phyloP scores from a whole-genome alignment of 2,888 invertebrate genomes.

The Cryptocheilus praepositus region DNA sequence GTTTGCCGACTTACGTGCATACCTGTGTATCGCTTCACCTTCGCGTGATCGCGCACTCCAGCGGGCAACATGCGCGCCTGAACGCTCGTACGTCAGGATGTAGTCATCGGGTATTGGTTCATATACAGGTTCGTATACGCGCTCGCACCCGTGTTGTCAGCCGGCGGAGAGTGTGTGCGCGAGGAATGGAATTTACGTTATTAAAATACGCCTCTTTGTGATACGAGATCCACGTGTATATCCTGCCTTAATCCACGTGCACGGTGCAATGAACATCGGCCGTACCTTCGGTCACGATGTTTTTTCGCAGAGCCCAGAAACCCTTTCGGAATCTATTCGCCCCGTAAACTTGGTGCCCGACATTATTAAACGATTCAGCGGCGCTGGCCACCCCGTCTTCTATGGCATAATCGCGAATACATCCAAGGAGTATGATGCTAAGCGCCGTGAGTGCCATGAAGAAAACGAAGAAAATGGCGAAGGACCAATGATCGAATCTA shows the following conservation, averaged over 20 bases:
- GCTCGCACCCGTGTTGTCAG: conserved; percentile 3
- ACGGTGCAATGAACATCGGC: conserved; percentile 1
- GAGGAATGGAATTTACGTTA: conserved; percentile 50
- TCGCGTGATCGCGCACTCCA: too few relatives aligned
- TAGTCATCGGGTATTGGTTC: too few relatives aligned
- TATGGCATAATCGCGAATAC: not conserved
- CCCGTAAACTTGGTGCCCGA: not conserved
- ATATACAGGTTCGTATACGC: not conserved
- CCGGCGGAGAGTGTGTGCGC: conserved; percentile 8
- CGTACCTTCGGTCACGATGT: conserved; percentile 6
- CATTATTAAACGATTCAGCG: conserved; percentile 6
- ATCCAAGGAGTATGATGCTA: not conserved
- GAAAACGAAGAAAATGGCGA: not conserved
- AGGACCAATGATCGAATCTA: too few relatives aligned
- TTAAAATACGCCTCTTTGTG: conserved; percentile 52
- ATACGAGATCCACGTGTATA: conserved; percentile 26
- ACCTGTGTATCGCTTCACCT: too few relatives aligned
- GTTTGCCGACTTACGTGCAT: too few relatives aligned
- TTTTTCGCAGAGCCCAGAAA: not conserved
- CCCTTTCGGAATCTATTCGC: too few relatives aligned
- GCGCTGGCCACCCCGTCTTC: not conserved
- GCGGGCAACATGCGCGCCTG: too few relatives aligned
- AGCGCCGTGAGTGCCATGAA: not conserved
- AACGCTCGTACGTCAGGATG: too few relatives aligned
- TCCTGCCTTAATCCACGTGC: conserved; percentile 34